Base-by-base conservation (phyloP, 2,888 invertebrate genomes). In the Lucinisca nassula region DNA sequence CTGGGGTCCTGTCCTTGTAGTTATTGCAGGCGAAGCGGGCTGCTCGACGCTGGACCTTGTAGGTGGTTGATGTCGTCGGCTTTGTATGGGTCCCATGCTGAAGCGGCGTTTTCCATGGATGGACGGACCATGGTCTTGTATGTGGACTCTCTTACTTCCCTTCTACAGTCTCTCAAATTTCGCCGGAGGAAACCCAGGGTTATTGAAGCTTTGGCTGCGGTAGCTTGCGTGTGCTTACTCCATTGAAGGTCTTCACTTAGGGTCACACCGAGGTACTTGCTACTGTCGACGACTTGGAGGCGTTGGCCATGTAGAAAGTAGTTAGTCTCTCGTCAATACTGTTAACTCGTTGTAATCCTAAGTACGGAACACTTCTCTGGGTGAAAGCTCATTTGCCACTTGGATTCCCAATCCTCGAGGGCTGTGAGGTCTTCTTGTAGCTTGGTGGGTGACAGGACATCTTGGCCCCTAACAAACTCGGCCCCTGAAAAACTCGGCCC, bases 181-280 rank as follows among this genome's bases (percentile, higher is more conserved):
- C n/a, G n/a, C 21, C 61, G 6, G 61, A 61, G 27, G 30, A 51
- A 72, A 72, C 27, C 51, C 8, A 32, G 35, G 49, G 76, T 49
- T 12, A 12, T 12, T 27, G 51, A 32, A 1, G 76, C 17, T 27
- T 55, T 76, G 51, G 73, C 38, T 37, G 73, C 38, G 4, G 38
- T 37, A 1, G 38, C 38, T n/a, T n/a, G n/a, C n/a, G n/a, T n/a
- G n/a, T n/a, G n/a, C n/a, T n/a, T n/a, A 3, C 45, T 30, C 40
- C 74, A 49, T 21, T 40, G 40, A 74, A 74, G 45, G 30, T 74
- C 74, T 24, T 74, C 74, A 45, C 74, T 74, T n/a, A 74, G 74
- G 45, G 45, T 74, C 6, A 74, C 74, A 1, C 73, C 73, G 2
- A 73, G 73, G 38, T 73, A 55, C 21, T 55, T 55, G 21, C 12